Evolutionary conservation across 2,888 invertebrate genomes (phyloP), one percentile per base, ranked within the genome.

Genomic region (Bombyx huttoni): DNA sequence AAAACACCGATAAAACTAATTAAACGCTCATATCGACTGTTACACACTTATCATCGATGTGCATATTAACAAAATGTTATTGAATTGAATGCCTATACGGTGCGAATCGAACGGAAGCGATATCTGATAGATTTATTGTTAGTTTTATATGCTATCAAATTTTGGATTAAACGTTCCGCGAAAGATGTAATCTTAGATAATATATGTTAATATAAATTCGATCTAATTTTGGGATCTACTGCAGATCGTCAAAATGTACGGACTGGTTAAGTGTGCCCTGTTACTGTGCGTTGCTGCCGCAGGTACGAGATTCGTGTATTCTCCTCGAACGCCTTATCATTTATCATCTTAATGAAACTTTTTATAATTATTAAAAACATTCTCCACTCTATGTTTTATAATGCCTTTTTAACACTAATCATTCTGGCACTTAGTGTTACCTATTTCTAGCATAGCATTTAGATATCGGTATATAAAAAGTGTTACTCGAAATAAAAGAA

Each of bases 201-300:
- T 59, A 60, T 53, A 13, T 58, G 52, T 67, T 70, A 61, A 70
- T 78, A 81, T 75, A 81, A 59, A 70, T 66, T 58, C 50, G 34
- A 54, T 50, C 52, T 52, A 55, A 53, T 52, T 55, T 55, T 35
- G 34, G 51, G 47, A 34, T 40, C 24, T 49, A 55, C 52, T 60
- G 58, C 65, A 58, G 58, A 51, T 60, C 53, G 53, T 52, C 57
- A 78, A 70, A 68, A 84, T 84, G 84, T 68, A 58, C 56, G 62
- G 64, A 55, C 53, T 75, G 14, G 63, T 64, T 54, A 79, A 76
- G 70, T 72, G 75, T 62, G 64, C 63, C 52, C 47, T 84, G 7
- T 46, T 84, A 46, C 50, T 81, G 56, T 67, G 71, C 58, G 77
- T 67, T 72, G 81, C 73, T 52, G 56, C 68, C 49, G 70, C 84